phyloP scores from a whole-genome alignment of 2,797 vertebrate species.

The Tauraco hartlaubi region DNA sequence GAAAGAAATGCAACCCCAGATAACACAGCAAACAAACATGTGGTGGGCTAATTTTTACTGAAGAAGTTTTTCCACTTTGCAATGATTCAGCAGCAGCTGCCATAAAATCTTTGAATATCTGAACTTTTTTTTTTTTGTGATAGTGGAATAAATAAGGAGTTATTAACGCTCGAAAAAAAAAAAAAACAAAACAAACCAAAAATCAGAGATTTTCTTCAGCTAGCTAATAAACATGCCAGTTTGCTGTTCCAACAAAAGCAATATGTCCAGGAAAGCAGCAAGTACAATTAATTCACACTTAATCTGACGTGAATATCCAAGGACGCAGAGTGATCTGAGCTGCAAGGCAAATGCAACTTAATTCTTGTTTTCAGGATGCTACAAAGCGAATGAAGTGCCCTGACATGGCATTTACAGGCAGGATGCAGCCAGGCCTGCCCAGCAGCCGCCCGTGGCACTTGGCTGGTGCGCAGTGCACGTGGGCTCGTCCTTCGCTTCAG shows the following conservation, averaged over 20 bases:
- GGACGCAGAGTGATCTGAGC: background rate
- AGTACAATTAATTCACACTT: background rate
- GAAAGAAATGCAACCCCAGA: background rate
- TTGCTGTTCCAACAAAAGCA: background rate
- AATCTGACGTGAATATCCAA: background rate
- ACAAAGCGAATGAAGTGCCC: background rate
- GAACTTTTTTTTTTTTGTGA: background rate
- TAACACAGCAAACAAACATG: background rate
- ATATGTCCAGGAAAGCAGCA: background rate
- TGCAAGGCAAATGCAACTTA: background rate
- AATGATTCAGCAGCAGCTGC: slow-evolving; percentile 19
- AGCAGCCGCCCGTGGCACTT: fast-evolving
- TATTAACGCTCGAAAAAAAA: background rate
- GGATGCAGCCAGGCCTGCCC: background rate
- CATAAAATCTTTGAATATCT: background rate
- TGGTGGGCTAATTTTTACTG: slow-evolving; percentile 3
- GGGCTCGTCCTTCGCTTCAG: background rate
- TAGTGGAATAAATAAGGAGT: background rate
- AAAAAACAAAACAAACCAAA: background rate
- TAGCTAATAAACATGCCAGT: background rate
- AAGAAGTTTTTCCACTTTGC: background rate
- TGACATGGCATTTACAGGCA: background rate
- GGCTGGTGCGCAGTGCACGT: background rate
- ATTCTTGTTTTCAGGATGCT: background rate
- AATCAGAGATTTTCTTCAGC: background rate